Evolutionary conservation across 2,113 vertebrate genomes (phyloP).

Genomic region (Catagonus wagneri): DNA sequence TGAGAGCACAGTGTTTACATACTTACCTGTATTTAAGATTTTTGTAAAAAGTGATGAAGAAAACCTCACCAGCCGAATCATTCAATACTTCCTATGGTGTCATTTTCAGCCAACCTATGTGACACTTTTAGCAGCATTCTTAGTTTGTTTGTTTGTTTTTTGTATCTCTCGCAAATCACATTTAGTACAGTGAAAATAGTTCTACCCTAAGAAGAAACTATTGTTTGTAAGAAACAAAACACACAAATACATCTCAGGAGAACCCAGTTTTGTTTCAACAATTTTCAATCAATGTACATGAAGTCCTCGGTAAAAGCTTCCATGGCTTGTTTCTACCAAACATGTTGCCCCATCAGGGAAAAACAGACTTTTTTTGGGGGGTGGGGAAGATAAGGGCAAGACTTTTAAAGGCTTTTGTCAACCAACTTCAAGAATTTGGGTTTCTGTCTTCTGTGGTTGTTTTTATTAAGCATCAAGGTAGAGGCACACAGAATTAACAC

Average conservation of each 20-base stretch:
- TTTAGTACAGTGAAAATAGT: constrained; percentile 62
- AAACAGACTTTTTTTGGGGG: neutral
- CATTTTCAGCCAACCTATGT: constrained; percentile 56
- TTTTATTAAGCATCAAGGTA: neutral
- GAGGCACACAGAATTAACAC: neutral
- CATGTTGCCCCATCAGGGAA: neutral
- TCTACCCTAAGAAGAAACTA: constrained; percentile 71
- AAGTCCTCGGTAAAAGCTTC: neutral
- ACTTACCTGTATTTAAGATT: constrained; percentile 93
- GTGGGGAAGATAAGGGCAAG: neutral
- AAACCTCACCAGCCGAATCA: neutral
- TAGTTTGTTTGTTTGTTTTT: neutral
- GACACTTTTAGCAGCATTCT: neutral
- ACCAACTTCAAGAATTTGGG: constrained; percentile 13
- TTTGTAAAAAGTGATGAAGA: constrained; percentile 84
- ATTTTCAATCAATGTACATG: constrained; percentile 48
- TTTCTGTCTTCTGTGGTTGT: constrained; percentile 51
- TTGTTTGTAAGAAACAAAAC: constrained; percentile 68
- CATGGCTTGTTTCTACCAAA: constrained; percentile 19
- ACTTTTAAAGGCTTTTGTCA: constrained; percentile 34
- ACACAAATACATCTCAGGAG: neutral
- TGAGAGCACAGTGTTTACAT: constrained; percentile 95
- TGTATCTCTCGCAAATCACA: neutral
- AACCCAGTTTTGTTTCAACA: constrained; percentile 64
- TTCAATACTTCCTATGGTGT: neutral